phyloP scores from a whole-genome alignment of 2,113 vertebrate genomes.

The Strix aluco region DNA sequence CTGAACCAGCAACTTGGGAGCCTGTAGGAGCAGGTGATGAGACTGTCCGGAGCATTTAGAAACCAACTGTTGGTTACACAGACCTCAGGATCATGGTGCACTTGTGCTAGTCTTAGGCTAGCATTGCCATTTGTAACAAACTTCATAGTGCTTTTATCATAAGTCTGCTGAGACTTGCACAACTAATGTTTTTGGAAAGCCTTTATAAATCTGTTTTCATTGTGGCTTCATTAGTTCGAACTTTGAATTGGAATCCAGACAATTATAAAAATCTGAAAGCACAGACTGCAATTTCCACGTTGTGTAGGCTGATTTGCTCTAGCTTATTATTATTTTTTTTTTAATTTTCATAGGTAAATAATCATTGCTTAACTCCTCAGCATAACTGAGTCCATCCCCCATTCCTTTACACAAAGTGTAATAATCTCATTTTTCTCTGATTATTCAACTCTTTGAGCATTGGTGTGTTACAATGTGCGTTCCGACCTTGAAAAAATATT shows the following conservation, averaged over 20 bases:
- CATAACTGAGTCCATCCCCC: neutral
- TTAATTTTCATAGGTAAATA: neutral
- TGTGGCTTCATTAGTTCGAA: neutral
- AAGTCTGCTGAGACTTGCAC: neutral
- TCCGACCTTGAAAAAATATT: neutral
- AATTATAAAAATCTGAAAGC: neutral
- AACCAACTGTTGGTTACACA: rapidly evolving
- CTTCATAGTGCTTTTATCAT: neutral
- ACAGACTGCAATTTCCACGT: rapidly evolving
- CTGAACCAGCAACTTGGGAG: neutral
- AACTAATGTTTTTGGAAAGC: neutral
- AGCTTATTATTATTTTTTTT: neutral
- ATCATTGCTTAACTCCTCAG: neutral
- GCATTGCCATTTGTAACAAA: neutral
- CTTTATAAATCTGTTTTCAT: neutral
- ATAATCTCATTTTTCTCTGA: neutral
- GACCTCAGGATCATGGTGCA: neutral
- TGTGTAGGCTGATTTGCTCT: neutral
- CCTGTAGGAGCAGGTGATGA: neutral
- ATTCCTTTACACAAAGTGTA: neutral
- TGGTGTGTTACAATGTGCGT: neutral
- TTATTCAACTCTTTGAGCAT: neutral
- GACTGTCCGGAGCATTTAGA: neutral
- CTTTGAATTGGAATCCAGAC: neutral
- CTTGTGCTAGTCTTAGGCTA: neutral